Conservation (phyloP, 2,113 vertebrate genomes). For the Rissa tridactyla region DNA sequence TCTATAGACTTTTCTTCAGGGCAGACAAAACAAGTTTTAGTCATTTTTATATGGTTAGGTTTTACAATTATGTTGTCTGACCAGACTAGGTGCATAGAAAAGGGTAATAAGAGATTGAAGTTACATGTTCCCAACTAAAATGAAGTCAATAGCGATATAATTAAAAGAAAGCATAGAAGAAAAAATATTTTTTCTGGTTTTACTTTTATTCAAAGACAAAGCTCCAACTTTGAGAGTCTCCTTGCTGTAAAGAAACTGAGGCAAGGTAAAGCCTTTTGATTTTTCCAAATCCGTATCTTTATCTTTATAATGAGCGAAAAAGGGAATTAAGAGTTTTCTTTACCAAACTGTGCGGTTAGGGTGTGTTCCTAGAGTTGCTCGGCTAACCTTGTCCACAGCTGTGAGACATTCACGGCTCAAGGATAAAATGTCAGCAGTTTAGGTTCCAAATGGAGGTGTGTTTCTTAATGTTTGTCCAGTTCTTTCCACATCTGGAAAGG, state of each 20-base stretch:
- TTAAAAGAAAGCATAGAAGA: not conserved
- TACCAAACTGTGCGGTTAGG: not conserved
- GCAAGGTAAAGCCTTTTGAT: not conserved
- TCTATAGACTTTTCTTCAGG: not conserved
- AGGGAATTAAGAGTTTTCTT: not conserved
- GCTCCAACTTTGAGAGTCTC: not conserved
- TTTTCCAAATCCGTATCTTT: not conserved
- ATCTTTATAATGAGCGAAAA: not conserved
- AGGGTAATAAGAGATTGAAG: not conserved
- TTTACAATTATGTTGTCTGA: not conserved
- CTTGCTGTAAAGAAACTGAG: not conserved
- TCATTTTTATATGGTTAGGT: not conserved
- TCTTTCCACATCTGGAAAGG: not conserved
- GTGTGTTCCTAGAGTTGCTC: not conserved
- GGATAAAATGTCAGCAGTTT: not conserved
- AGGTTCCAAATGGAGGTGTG: not conserved
- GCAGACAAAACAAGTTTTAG: not conserved
- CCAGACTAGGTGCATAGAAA: not conserved
- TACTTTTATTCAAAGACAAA: not conserved
- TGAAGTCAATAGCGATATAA: not conserved
- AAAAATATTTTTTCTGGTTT: not conserved
- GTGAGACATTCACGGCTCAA: rapidly evolving
- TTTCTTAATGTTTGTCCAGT: not conserved
- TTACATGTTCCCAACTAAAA: not conserved
- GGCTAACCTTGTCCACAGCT: not conserved